A percentile compares a stretch with the other conserved stretches of the same genome.
Evolutionary conservation across 2,113 vertebrate genomes (phyloP).

Genomic region (Colius striatus): DNA sequence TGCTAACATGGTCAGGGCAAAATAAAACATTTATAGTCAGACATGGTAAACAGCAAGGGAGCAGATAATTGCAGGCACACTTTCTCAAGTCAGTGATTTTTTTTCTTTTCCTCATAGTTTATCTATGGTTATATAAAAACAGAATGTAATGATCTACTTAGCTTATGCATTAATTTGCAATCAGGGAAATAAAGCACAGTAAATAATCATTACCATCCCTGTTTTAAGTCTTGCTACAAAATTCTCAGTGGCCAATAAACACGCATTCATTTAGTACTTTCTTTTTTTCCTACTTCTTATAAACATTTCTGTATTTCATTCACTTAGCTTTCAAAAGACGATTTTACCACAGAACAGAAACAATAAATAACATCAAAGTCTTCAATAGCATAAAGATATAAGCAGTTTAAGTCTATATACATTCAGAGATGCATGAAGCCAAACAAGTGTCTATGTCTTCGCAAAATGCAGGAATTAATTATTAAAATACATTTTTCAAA

Average conservation of each 20-base stretch:
- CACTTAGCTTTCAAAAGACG: conserved; percentile 3
- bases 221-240: neutral
- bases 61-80: conserved; percentile 32
- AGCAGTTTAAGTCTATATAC: conserved; percentile 27
- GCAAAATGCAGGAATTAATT: conserved; percentile 37
- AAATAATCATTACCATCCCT: conserved; percentile 11
- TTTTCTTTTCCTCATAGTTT: neutral
- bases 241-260: neutral
- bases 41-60: conserved; percentile 14
- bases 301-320: neutral
- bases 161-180: neutral
- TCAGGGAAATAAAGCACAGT: neutral
- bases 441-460: neutral
- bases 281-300: neutral
- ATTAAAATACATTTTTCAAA: conserved; percentile 63
- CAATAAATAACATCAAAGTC: neutral
- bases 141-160: conserved; percentile 39
- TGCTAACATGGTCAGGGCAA: neutral
- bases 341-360: conserved; percentile 8
- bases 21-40: conserved; percentile 46
- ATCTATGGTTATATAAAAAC: neutral
- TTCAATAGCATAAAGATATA: neutral
- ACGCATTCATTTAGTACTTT: neutral
- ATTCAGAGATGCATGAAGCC: neutral
- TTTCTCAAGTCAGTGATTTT: neutral